phyloP scores from a whole-genome alignment of 2,888 invertebrate species.

The Drosophila silvestris region DNA sequence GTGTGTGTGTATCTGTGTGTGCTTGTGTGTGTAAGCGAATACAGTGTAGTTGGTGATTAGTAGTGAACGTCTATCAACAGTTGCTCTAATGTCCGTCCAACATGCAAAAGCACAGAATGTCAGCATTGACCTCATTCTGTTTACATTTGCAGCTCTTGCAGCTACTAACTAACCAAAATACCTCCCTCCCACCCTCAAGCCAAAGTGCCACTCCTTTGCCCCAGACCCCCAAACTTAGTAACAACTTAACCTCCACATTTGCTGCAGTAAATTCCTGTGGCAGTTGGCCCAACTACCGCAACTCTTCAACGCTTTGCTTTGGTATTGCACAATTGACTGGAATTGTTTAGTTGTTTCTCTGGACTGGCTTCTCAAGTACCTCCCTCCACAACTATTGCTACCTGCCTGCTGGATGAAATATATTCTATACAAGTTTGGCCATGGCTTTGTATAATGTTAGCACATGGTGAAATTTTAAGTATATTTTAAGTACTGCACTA shows the following conservation, averaged over 20 bases:
- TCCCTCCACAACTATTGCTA: background rate
- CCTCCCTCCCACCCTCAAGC: background rate
- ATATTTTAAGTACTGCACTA: background rate
- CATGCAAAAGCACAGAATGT: slow-evolving; percentile 60
- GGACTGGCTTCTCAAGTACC: slow-evolving; percentile 21
- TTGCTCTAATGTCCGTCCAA: slow-evolving; percentile 71
- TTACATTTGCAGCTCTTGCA: slow-evolving; percentile 70
- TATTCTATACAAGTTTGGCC: background rate
- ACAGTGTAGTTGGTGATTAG: slow-evolving; percentile 67
- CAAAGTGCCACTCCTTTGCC: background rate
- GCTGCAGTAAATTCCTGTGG: slow-evolving; percentile 36
- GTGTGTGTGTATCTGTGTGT: background rate
- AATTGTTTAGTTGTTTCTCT: slow-evolving; percentile 37
- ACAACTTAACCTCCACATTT: slow-evolving; percentile 7
- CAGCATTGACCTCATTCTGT: slow-evolving; percentile 71
- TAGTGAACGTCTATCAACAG: slow-evolving; percentile 76
- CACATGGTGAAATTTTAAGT: background rate
- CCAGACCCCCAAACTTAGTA: background rate
- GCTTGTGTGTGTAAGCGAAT: slow-evolving; percentile 8
- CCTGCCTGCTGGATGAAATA: slow-evolving; percentile 7
- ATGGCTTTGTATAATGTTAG: slow-evolving; percentile 40
- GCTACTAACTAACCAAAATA: slow-evolving; percentile 44
- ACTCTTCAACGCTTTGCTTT: slow-evolving; percentile 37
- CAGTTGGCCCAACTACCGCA: slow-evolving; percentile 10
- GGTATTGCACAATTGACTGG: slow-evolving; percentile 63